These are phyloP conservation scores for Myripristis jacobus DNA, from an alignment of 2,797 vertebrate species.

Conservation along the genomic window DNA sequence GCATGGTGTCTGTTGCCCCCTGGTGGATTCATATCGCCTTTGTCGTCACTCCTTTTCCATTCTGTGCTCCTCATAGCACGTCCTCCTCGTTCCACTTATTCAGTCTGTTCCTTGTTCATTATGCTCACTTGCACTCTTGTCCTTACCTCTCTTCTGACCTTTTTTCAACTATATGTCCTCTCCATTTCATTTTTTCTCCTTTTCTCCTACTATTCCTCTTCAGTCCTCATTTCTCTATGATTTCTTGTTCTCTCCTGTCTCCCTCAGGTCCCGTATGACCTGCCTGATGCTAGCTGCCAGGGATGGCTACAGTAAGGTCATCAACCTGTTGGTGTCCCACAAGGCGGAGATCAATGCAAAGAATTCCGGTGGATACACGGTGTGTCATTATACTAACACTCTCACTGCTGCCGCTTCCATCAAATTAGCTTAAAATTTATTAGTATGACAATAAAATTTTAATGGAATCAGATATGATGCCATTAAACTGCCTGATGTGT, in stretches of 20 bases:
- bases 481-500: too few relatives aligned
- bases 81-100: background rate
- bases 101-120: background rate
- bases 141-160: background rate
- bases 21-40: slow-evolving; percentile 38
- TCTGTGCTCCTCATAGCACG: background rate
- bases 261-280: slow-evolving; percentile 87
- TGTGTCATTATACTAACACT: slow-evolving; percentile 66
- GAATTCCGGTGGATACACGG: slow-evolving; percentile 89
- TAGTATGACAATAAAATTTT: too few relatives aligned
- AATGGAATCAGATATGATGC: too few relatives aligned
- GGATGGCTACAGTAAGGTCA: slow-evolving; percentile 84
- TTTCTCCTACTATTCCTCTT: background rate
- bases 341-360: slow-evolving; percentile 89
- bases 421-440: too few relatives aligned
- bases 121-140: background rate
- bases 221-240: background rate
- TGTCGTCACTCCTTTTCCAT: background rate
- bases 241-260: background rate
- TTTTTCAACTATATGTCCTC: background rate
- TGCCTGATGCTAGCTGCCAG: slow-evolving; percentile 91
- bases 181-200: background rate
- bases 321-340: slow-evolving; percentile 88
- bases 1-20: slow-evolving; percentile 55
- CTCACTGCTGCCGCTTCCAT: background rate